Evolutionary conservation across 2,888 invertebrate species (phyloP), one percentile per base, ranked within the genome.

Genomic region (Hydrotaea diabolus): DNA sequence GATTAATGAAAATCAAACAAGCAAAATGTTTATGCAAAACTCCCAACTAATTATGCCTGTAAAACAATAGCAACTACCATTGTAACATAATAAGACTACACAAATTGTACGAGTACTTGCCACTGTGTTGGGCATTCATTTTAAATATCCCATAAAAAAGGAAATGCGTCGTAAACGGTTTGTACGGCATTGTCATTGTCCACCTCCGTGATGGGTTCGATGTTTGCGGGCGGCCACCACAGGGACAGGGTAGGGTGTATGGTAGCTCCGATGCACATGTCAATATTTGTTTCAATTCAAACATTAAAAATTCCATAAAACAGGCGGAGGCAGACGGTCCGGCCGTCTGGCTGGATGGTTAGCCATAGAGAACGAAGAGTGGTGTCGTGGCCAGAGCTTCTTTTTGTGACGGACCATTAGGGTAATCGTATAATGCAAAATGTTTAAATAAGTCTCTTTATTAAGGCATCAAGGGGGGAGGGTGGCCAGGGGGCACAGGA

Each of bases 231-330:
- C 31, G 31, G 7, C 2, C 31, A 31, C 7, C 31, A 31, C n/a
- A 43, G 15, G 2, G 43, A 43, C 5, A 43, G 11, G n/a, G 43
- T 43, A 43, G 5, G 43, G 43, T 43, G 43, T 7, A n/a, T 49
- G 49, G 49, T 49, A 7, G 49, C n/a, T 31, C 31, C 31, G 39
- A 55, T 59, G 59, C 69, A 53, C 73, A 66, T 78, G 74, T 78
- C 55, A 82, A 71, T 75, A 74, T 78, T 78, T 82, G 69, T 43
- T 71, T 73, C 46, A 19, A 31, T 77, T 76, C 69, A 69, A n/a
- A 69, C 69, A 59, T 59, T 59, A 59, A 59, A 59, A 59, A 59
- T 23, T 59, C 26, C 55, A 55, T 55, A 55, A 55, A 21, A 55
- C 9, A 3, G 17, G 17, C 55, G 8, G 11, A 59, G n/a, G 57